These are phyloP conservation scores for Pagetopsis macropterus DNA, from an alignment of 2,797 vertebrate genomes.

Conservation along the genomic window DNA sequence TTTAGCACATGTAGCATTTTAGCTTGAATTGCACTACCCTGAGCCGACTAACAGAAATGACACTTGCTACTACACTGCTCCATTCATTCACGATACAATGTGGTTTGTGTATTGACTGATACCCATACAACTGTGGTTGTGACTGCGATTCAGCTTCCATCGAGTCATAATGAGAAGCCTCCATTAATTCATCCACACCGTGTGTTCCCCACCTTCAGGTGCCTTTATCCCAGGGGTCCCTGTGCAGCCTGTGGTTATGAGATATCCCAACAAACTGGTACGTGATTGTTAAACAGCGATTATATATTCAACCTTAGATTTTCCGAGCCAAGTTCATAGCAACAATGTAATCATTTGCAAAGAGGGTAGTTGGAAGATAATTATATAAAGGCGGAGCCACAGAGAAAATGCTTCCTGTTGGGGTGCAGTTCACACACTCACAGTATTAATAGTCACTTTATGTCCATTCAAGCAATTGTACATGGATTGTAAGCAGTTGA, in stretches of 20 bases:
- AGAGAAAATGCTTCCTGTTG: background rate
- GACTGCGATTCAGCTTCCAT: background rate
- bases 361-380: background rate
- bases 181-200: background rate
- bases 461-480: background rate
- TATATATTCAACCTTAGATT: conserved; percentile 2
- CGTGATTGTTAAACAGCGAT: conserved; percentile 51
- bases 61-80: background rate
- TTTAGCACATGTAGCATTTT: background rate
- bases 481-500: background rate
- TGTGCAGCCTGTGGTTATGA: conserved; percentile 92
- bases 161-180: background rate
- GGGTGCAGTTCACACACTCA: background rate
- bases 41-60: background rate
- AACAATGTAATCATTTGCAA: background rate
- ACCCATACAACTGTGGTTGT: background rate
- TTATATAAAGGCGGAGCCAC: background rate
- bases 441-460: background rate
- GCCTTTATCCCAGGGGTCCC: conserved; percentile 93
- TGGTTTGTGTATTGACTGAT: conserved; percentile 16
- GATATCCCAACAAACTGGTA: conserved; percentile 94
- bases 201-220: conserved; percentile 74
- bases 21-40: background rate
- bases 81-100: background rate
- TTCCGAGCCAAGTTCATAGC: background rate